A percentile compares a stretch with the other conserved stretches of the same genome.
Evolutionary conservation across 2,888 invertebrate genomes (phyloP).

Genomic region (Erpobdella octoculata): DNA sequence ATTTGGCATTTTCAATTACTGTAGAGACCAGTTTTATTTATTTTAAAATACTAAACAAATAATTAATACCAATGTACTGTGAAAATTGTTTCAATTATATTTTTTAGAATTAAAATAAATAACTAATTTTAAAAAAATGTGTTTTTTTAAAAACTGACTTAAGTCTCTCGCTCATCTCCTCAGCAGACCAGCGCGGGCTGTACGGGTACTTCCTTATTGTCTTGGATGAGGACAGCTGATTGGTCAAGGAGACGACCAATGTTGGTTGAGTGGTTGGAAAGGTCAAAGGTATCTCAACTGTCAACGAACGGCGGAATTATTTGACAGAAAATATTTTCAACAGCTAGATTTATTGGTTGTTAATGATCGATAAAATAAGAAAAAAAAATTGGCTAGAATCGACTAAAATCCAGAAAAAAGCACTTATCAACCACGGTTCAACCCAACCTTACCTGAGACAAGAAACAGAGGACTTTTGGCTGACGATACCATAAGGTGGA

Average conservation of each 20-base stretch:
- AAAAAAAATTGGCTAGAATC: no score
- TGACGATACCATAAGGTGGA: neutral
- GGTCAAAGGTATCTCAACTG: conserved; percentile 52
- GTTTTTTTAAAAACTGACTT: conserved; percentile 42
- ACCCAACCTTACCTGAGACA: neutral
- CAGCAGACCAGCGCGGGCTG: conserved; percentile 50
- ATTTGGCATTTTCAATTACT: no score
- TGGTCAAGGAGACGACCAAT: conserved; percentile 47
- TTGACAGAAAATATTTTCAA: neutral
- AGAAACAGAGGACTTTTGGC: neutral
- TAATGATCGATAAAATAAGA: neutral
- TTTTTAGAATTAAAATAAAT: no score
- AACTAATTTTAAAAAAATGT: no score
- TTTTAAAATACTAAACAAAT: no score
- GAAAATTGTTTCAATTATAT: no score
- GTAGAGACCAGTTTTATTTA: no score
- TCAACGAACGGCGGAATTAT: neutral
- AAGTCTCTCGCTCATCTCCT: conserved; percentile 51
- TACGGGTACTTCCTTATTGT: conserved; percentile 47
- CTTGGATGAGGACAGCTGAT: conserved; percentile 52
- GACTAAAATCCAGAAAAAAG: no score
- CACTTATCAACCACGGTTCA: no score
- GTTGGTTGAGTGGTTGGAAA: conserved; percentile 51
- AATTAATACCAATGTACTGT: no score
- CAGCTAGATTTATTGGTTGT: neutral